Percentiles rank a stretch among this genome's conserved stretches.
These are phyloP conservation scores for Phthorimaea operculella DNA, from an alignment of 1,140 invertebrate species.

Conservation along the genomic window DNA sequence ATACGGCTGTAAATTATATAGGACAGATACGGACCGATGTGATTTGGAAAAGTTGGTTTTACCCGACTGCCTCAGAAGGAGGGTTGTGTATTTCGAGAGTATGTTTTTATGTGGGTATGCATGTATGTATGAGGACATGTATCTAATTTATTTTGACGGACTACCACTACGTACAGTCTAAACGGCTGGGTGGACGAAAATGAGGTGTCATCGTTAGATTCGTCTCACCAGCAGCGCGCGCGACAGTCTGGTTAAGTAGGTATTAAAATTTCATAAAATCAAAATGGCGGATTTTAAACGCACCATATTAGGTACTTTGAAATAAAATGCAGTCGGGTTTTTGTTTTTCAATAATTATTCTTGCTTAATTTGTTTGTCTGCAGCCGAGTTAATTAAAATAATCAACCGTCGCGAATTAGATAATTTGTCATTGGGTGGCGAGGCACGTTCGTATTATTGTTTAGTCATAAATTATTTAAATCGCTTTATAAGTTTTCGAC, in stretches of 20 bases:
- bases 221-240: too few species aligned
- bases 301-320: too few species aligned
- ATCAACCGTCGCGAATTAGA: constrained; percentile 46
- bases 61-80: too few species aligned
- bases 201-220: not conserved
- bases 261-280: not conserved
- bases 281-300: too few species aligned
- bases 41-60: not conserved
- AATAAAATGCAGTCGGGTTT: too few species aligned
- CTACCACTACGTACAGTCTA: too few species aligned
- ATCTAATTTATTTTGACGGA: too few species aligned
- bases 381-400: constrained; percentile 47
- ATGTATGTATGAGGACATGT: too few species aligned
- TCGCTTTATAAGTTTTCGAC: constrained; percentile 7
- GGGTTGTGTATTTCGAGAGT: too few species aligned
- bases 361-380: not conserved
- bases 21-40: not conserved
- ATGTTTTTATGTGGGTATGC: too few species aligned
- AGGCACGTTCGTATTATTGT: constrained; percentile 27
- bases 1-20: not conserved
- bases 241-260: too few species aligned
- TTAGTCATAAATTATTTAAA: constrained; percentile 32
- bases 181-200: too few species aligned
- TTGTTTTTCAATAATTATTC: not conserved
- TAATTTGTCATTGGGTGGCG: constrained; percentile 49